A percentile compares a stretch with the other conserved stretches of the same genome.
phyloP scores from a whole-genome alignment of 2,113 vertebrate genomes.

The Gymnogyps californianus region DNA sequence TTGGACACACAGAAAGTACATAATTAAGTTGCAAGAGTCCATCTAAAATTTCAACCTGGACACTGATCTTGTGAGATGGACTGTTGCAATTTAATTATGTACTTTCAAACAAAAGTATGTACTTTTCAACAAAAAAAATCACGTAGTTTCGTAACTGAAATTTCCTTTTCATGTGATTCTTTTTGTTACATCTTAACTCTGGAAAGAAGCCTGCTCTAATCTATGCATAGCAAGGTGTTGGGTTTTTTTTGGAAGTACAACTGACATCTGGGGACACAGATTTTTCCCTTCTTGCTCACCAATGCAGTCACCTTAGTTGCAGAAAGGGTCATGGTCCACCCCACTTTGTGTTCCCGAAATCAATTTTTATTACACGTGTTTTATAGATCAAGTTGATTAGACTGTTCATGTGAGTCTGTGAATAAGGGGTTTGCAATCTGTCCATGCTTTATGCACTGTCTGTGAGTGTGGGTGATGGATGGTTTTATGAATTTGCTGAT shows the following conservation, averaged over 20 bases:
- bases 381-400: neutral
- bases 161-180: neutral
- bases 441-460: neutral
- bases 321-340: neutral
- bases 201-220: neutral
- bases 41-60: neutral
- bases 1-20: neutral
- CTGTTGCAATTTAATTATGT: neutral
- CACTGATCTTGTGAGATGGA: neutral
- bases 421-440: neutral
- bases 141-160: neutral
- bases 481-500: neutral
- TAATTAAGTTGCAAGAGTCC: neutral
- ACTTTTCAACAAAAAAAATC: neutral
- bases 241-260: neutral
- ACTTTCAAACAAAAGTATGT: neutral
- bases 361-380: neutral
- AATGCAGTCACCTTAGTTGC: neutral
- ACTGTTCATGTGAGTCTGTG: neutral
- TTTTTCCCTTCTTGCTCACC: neutral
- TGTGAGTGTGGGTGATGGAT: neutral
- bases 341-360: neutral
- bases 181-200: neutral
- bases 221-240: neutral
- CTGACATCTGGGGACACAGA: neutral